A percentile compares a stretch with the other conserved stretches of the same genome.
These are phyloP conservation scores for Penelope pileata DNA, from an alignment of 2,113 vertebrate genomes.

Conservation along the genomic window DNA sequence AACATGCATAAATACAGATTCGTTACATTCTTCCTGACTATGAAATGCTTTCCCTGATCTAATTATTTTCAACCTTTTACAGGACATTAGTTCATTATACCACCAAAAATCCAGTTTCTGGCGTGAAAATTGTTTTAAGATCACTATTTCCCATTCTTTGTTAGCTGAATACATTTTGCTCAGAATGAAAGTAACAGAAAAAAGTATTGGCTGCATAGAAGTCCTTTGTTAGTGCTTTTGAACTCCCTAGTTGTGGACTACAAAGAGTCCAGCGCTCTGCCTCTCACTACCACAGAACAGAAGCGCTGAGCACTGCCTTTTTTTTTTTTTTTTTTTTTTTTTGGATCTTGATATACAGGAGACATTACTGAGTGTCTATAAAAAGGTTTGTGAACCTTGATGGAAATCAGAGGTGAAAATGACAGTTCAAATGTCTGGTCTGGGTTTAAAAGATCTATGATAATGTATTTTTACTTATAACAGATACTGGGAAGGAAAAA, in stretches of 20 bases:
- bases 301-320: conserved; percentile 44
- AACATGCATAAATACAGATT: conserved; percentile 65
- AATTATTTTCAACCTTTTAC: conserved; percentile 77
- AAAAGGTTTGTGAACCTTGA: conserved; percentile 81
- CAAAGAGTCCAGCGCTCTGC: conserved; percentile 75
- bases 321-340: conserved; percentile 43
- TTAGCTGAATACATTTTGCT: conserved; percentile 80
- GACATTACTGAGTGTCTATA: conserved; percentile 76
- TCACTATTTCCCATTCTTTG: conserved; percentile 79
- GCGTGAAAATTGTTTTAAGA: conserved; percentile 83
- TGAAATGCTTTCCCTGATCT: conserved; percentile 71
- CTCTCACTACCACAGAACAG: conserved; percentile 79
- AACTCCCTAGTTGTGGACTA: conserved; percentile 82
- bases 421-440: conserved; percentile 83
- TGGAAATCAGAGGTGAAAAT: conserved; percentile 84
- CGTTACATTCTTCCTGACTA: conserved; percentile 65
- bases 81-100: conserved; percentile 80
- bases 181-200: conserved; percentile 82
- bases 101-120: conserved; percentile 76
- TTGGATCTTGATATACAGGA: conserved; percentile 78
- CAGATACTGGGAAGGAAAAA: conserved; percentile 56
- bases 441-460: conserved; percentile 75
- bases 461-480: conserved; percentile 79
- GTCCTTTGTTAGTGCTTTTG: conserved; percentile 83
- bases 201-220: conserved; percentile 79